These are phyloP conservation scores for Lepidurus arcticus DNA, from an alignment of 1,140 invertebrate genomes.

Conservation along the genomic window DNA sequence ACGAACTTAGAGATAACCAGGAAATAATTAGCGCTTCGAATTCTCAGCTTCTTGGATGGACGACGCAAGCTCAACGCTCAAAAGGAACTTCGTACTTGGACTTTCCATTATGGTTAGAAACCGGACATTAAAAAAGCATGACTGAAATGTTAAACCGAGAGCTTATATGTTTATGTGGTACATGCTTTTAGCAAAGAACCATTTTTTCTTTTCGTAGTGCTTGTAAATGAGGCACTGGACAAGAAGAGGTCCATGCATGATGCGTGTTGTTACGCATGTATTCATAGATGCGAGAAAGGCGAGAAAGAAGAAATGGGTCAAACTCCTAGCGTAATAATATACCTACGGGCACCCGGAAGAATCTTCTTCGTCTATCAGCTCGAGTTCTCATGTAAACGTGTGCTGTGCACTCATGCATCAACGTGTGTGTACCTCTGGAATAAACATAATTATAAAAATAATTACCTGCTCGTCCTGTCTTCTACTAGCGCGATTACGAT, in stretches of 20 bases:
- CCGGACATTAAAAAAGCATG: too few relatives aligned
- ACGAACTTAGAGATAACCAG: not conserved
- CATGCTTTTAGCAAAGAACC: not conserved
- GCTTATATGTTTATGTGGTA: too few relatives aligned
- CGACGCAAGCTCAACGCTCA: too few relatives aligned
- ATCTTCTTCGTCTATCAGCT: not conserved
- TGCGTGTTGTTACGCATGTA: not conserved
- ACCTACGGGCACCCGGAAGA: not conserved
- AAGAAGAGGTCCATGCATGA: not conserved
- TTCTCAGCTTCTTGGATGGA: not conserved
- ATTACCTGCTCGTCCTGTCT: not conserved
- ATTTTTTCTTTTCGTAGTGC: not conserved
- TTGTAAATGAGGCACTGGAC: not conserved
- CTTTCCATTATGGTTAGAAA: too few relatives aligned
- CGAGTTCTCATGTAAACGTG: not conserved
- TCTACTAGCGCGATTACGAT: not conserved
- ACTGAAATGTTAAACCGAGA: too few relatives aligned
- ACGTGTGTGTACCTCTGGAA: not conserved
- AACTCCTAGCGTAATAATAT: not conserved
- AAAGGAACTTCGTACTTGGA: too few relatives aligned
- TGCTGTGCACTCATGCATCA: slow-evolving; percentile 6
- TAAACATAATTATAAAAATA: not conserved
- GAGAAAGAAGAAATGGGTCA: not conserved
- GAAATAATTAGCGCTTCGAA: not conserved
- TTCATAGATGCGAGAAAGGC: not conserved